Conservation (phyloP, 2,797 vertebrate genomes). For the Liparis tanakae region DNA sequence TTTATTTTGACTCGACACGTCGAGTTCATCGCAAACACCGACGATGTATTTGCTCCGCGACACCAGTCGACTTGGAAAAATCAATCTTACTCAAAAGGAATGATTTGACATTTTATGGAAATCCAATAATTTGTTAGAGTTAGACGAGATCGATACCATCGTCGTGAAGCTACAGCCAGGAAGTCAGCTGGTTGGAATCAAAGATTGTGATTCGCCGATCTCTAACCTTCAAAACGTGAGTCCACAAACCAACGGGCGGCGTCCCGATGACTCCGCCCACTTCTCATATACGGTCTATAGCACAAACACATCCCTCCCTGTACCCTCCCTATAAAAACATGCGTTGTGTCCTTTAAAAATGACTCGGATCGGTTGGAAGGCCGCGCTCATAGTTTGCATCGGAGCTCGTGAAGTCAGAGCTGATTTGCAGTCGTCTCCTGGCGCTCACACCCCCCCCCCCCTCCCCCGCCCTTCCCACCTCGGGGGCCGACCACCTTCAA, state of each 20-base stretch:
- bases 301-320: not conserved
- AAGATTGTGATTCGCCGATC: too few species aligned
- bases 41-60: not conserved
- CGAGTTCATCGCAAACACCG: not conserved
- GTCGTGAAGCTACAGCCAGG: not conserved
- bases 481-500: conserved; percentile 35
- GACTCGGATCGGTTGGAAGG: not conserved
- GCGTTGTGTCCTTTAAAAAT: not conserved
- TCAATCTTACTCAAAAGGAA: not conserved
- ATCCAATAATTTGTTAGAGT: not conserved
- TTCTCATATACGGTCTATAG: too few species aligned
- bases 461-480: not conserved
- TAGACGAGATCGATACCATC: not conserved
- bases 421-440: conserved; percentile 8
- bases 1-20: not conserved
- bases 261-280: too few species aligned
- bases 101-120: not conserved
- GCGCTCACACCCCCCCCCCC: not conserved
- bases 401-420: conserved; percentile 8
- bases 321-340: not conserved
- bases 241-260: too few species aligned
- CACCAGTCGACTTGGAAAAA: not conserved
- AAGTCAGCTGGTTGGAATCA: not conserved
- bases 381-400: conserved; percentile 7
- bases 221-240: too few species aligned